These are phyloP conservation scores for Syngnathus scovelli DNA, from an alignment of 2,113 vertebrate genomes.

Conservation along the genomic window DNA sequence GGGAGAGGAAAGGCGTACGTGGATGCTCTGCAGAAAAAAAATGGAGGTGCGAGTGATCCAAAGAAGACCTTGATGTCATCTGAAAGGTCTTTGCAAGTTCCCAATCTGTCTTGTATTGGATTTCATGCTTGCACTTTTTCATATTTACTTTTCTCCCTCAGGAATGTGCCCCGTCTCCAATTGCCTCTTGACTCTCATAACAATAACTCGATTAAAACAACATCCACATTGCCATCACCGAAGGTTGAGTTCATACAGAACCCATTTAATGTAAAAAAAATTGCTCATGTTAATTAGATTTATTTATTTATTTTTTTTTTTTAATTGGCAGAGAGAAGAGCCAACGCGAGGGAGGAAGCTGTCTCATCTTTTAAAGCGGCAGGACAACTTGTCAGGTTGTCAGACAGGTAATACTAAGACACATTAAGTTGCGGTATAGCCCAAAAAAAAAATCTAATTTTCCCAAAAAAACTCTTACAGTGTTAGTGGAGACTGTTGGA, in stretches of 20 bases:
- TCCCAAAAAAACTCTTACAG: neutral
- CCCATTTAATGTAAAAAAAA: neutral
- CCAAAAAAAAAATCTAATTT: no score
- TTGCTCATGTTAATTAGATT: neutral
- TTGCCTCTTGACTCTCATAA: constrained; percentile 33
- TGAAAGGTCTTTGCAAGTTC: constrained; percentile 64
- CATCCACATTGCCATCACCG: constrained; percentile 53
- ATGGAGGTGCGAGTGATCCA: constrained; percentile 38
- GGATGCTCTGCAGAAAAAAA: constrained; percentile 53
- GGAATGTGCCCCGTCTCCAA: constrained; percentile 67
- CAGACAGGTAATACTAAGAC: constrained; percentile 41
- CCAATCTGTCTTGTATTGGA: neutral
- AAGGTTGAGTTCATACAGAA: constrained; percentile 42
- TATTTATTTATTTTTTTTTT: neutral
- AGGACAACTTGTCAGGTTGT: constrained; percentile 70
- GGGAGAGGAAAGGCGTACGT: constrained; percentile 58
- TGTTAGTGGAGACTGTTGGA: neutral
- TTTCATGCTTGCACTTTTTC: neutral
- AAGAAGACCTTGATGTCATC: constrained; percentile 63
- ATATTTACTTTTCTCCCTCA: constrained; percentile 20
- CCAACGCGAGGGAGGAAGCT: constrained; percentile 35
- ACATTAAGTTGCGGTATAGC: no score
- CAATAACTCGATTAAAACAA: constrained; percentile 35
- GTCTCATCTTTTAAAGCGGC: constrained; percentile 52
- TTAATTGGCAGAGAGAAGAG: constrained; percentile 55